These are phyloP conservation scores for Drosophila neonasuta DNA, from an alignment of 2,888 invertebrate genomes.

Conservation along the genomic window DNA sequence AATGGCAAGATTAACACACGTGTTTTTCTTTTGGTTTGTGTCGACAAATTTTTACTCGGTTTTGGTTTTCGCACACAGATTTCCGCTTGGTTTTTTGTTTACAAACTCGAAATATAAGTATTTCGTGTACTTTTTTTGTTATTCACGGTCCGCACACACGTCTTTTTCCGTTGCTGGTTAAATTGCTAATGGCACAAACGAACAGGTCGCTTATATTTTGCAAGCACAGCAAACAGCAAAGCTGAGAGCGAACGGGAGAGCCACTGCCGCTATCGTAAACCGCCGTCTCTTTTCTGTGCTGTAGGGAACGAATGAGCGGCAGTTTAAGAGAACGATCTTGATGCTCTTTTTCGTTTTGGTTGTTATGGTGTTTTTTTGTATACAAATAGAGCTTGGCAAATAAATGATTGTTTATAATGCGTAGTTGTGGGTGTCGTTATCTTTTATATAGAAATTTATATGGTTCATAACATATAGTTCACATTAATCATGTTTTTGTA, in stretches of 20 bases:
- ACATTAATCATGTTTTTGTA: background rate
- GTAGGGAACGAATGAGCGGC: too few relatives aligned
- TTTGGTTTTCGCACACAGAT: constrained; percentile 25
- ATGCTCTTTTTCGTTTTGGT: constrained; percentile 1
- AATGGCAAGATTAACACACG: constrained; percentile 27
- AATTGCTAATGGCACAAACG: constrained; percentile 1
- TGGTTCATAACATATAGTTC: constrained; percentile 6
- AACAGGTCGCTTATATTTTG: background rate
- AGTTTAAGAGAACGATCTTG: constrained; percentile 21
- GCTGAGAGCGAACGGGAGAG: background rate
- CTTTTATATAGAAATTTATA: constrained; percentile 5
- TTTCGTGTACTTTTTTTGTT: background rate
- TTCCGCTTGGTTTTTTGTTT: constrained; percentile 18
- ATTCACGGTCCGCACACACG: constrained; percentile 21
- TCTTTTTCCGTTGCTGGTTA: constrained; percentile 8
- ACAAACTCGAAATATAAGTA: constrained; percentile 10
- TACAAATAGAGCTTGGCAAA: constrained; percentile 35
- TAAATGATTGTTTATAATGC: constrained; percentile 29
- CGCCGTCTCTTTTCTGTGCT: constrained; percentile 1
- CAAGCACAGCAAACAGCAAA: constrained; percentile 10
- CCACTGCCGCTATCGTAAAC: background rate
- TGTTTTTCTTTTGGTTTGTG: constrained; percentile 13
- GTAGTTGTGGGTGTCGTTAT: constrained; percentile 27
- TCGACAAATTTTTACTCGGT: constrained; percentile 4
- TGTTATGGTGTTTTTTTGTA: constrained; percentile 15